phyloP scores from a whole-genome alignment of 1,140 invertebrate species.

The Drosophila sucinea region DNA sequence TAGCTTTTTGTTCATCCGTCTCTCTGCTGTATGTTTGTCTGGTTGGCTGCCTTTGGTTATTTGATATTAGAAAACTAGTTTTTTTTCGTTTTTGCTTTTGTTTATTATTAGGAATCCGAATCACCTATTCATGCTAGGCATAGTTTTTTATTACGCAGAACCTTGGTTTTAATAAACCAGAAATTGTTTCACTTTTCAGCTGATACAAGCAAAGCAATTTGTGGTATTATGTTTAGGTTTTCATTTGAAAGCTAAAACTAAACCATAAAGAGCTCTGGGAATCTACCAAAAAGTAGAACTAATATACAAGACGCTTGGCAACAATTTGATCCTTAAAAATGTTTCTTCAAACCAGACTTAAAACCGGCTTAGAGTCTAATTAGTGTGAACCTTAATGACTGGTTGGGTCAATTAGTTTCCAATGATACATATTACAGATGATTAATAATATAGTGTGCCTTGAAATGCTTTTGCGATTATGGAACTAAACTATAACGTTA shows the following conservation, averaged over 20 bases:
- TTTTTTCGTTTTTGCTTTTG: constrained; percentile 47
- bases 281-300: not conserved
- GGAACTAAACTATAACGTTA: not conserved
- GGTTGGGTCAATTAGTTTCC: too few species aligned
- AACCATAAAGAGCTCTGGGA: not conserved
- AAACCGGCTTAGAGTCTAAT: too few species aligned
- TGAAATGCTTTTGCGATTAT: too few species aligned
- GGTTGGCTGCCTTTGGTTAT: constrained; percentile 51
- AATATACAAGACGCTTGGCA: too few species aligned
- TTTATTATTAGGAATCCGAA: constrained; percentile 46
- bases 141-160: constrained; percentile 6
- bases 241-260: not conserved
- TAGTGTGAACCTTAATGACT: too few species aligned
- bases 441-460: too few species aligned
- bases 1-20: constrained; percentile 23
- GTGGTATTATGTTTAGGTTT: not conserved
- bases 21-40: not conserved
- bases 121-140: constrained; percentile 23
- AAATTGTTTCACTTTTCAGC: constrained; percentile 16
- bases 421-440: too few species aligned
- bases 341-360: too few species aligned
- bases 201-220: not conserved
- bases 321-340: too few species aligned
- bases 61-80: constrained; percentile 68
- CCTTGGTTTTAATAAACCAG: constrained; percentile 15